These are phyloP conservation scores for Botia kubotai DNA, from an alignment of 2,797 vertebrate genomes.

Conservation along the genomic window DNA sequence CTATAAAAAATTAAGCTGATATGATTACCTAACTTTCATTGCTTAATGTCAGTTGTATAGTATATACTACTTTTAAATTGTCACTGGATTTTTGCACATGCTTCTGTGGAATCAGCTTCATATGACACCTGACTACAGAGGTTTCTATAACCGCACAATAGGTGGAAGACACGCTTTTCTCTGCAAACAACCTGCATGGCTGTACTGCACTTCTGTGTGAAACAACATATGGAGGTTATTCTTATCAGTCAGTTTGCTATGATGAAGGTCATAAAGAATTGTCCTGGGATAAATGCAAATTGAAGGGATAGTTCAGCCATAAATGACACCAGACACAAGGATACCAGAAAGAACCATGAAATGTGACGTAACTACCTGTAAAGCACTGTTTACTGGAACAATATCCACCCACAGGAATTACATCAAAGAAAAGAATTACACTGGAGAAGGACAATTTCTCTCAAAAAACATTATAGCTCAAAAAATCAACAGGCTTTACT, in stretches of 20 bases:
- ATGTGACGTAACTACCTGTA: too few relatives aligned
- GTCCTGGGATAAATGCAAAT: not conserved
- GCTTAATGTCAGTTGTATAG: slow-evolving; percentile 62
- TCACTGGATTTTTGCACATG: slow-evolving; percentile 50
- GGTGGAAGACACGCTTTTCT: not conserved
- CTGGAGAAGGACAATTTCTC: too few relatives aligned
- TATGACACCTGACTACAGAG: slow-evolving; percentile 21
- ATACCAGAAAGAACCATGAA: too few relatives aligned
- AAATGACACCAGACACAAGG: not conserved
- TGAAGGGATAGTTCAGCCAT: not conserved
- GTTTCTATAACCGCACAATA: slow-evolving; percentile 18
- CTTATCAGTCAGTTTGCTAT: not conserved
- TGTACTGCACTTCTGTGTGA: slow-evolving; percentile 23
- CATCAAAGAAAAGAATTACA: too few relatives aligned
- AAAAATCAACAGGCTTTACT: not conserved
- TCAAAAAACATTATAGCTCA: not conserved
- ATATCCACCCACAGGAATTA: not conserved
- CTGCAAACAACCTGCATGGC: slow-evolving; percentile 22
- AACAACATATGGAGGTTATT: slow-evolving; percentile 9
- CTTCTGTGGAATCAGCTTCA: slow-evolving; percentile 54
- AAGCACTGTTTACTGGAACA: not conserved
- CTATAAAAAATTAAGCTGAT: slow-evolving; percentile 66
- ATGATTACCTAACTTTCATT: slow-evolving; percentile 67
- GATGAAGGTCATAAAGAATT: not conserved
- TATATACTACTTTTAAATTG: slow-evolving; percentile 58